A percentile compares a stretch with the other conserved stretches of the same genome.
Evolutionary conservation across 2,888 invertebrate species (phyloP).

Genomic region (Caenorhabditis sinica): DNA sequence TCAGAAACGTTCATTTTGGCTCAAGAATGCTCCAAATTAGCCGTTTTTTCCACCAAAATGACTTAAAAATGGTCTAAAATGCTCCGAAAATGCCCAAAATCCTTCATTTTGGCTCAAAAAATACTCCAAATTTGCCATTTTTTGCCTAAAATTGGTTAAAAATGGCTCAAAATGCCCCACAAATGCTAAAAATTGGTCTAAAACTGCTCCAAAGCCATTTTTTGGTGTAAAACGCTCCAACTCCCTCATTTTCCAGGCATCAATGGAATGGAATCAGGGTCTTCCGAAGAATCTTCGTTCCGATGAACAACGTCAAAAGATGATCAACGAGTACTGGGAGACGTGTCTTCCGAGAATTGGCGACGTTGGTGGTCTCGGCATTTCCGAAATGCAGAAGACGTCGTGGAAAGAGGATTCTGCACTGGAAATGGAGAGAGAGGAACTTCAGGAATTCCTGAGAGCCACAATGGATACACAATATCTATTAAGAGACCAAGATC

Average conservation of each 20-base stretch:
- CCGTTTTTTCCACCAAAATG: too few relatives aligned
- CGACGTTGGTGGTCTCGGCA: slow-evolving; percentile 22
- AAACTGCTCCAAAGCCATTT: too few relatives aligned
- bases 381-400: not conserved
- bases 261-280: not conserved
- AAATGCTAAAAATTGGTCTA: not conserved
- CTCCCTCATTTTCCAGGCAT: not conserved
- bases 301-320: too few relatives aligned
- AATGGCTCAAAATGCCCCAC: too few relatives aligned
- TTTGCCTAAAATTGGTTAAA: not conserved
- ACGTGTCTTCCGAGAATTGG: slow-evolving; percentile 51
- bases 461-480: not conserved
- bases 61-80: too few relatives aligned
- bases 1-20: too few relatives aligned
- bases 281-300: not conserved
- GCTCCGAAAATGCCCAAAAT: too few relatives aligned
- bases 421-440: not conserved
- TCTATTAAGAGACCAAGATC: not conserved
- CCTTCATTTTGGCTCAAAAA: too few relatives aligned
- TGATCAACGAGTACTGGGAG: slow-evolving; percentile 25
- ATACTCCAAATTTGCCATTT: too few relatives aligned
- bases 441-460: not conserved
- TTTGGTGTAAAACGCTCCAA: too few relatives aligned
- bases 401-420: too few relatives aligned
- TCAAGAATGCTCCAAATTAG: too few relatives aligned